These are phyloP conservation scores for Cephalopholis sonnerati DNA, from an alignment of 2,113 vertebrate species.

Conservation along the genomic window DNA sequence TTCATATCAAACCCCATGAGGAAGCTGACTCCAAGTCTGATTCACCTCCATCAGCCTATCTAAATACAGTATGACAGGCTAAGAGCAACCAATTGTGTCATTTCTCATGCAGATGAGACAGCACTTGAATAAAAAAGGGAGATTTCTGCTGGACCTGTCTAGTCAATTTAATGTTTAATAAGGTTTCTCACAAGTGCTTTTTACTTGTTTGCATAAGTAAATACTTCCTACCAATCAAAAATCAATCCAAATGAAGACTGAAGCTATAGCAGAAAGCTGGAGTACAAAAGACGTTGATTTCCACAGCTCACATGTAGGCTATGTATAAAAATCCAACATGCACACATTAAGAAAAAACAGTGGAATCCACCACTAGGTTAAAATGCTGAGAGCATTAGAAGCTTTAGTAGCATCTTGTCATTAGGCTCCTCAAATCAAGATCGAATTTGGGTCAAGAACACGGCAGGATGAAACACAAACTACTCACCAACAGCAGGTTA, in stretches of 20 bases:
- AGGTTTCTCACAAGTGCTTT: neutral
- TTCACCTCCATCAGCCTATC: neutral
- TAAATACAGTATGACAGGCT: neutral
- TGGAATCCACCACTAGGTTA: neutral
- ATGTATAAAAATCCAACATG: neutral
- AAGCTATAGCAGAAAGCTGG: neutral
- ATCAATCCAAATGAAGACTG: neutral
- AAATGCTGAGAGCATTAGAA: neutral
- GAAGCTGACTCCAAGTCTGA: neutral
- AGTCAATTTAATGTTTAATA: neutral
- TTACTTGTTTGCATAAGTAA: neutral
- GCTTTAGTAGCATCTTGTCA: neutral
- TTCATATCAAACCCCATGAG: neutral
- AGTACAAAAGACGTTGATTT: neutral
- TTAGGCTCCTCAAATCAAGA: neutral
- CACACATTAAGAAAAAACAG: neutral
- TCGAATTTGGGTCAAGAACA: neutral
- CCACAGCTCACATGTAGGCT: neutral
- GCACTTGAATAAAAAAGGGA: neutral
- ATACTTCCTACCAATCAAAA: neutral
- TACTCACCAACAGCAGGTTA: conserved; percentile 1
- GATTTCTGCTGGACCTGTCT: neutral
- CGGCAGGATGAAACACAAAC: neutral
- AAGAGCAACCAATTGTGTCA: neutral
- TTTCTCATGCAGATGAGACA: neutral